phyloP scores from a whole-genome alignment of 2,797 vertebrate genomes.

The Hylomyscus alleni region DNA sequence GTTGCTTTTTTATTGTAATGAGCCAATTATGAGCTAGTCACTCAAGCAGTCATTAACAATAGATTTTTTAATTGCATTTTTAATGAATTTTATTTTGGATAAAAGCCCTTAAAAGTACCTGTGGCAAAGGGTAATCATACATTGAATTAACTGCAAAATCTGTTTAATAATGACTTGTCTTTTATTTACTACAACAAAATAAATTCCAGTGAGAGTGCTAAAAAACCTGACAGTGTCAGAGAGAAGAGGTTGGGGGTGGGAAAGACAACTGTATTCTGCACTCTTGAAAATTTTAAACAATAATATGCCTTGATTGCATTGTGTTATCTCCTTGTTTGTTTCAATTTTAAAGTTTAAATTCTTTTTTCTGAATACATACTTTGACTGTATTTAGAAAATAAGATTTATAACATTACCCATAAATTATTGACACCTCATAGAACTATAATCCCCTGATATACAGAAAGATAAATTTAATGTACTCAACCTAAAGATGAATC shows the following conservation, averaged over 20 bases:
- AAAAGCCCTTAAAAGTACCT: slow-evolving; percentile 85
- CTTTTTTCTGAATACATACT: slow-evolving; percentile 30
- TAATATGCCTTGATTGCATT: slow-evolving; percentile 36
- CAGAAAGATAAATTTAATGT: slow-evolving; percentile 31
- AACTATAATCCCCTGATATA: neutral
- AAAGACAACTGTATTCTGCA: neutral
- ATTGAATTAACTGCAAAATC: slow-evolving; percentile 83
- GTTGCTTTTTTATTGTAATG: slow-evolving; percentile 86
- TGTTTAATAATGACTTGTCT: slow-evolving; percentile 84
- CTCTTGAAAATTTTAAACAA: slow-evolving; percentile 59
- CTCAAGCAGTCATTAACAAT: slow-evolving; percentile 86
- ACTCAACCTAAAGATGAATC: slow-evolving; percentile 43
- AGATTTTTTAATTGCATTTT: slow-evolving; percentile 87
- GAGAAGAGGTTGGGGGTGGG: slow-evolving; percentile 14
- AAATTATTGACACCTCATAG: slow-evolving; percentile 58
- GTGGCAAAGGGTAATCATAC: slow-evolving; percentile 82
- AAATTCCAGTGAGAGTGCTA: slow-evolving; percentile 74
- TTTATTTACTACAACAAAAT: slow-evolving; percentile 85
- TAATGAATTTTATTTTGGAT: slow-evolving; percentile 85
- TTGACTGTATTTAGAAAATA: slow-evolving; percentile 62
- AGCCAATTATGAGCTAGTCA: slow-evolving; percentile 86
- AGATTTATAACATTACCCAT: slow-evolving; percentile 55
- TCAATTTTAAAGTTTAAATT: slow-evolving; percentile 62
- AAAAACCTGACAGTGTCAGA: slow-evolving; percentile 81
- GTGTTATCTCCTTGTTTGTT: neutral